A percentile compares a stretch with the other conserved stretches of the same genome.
phyloP scores from a whole-genome alignment of 2,797 vertebrate genomes.

The Scleropages formosus region DNA sequence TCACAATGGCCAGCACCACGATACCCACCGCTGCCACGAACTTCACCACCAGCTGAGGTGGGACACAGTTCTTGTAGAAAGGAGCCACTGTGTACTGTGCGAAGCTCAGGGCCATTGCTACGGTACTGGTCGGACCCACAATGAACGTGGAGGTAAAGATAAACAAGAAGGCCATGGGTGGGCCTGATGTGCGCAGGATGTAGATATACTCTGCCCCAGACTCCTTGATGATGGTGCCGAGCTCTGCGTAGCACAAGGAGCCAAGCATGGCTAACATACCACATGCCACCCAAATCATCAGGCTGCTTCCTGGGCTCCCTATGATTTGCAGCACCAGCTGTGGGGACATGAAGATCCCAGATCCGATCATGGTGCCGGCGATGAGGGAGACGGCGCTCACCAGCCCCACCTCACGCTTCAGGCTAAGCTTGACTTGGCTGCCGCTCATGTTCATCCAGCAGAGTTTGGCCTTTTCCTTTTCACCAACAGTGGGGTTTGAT shows the following conservation, averaged over 20 bases:
- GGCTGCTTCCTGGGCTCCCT: conserved; percentile 79
- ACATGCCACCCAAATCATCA: conserved; percentile 77
- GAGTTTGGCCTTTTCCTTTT: background rate
- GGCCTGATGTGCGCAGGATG: conserved; percentile 76
- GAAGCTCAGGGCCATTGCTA: conserved; percentile 76
- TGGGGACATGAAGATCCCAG: conserved; percentile 87
- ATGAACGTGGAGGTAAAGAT: conserved; percentile 77
- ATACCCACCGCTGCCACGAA: conserved; percentile 72
- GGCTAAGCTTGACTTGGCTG: background rate
- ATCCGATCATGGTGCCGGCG: conserved; percentile 81
- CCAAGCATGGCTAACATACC: conserved; percentile 72
- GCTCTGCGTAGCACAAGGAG: conserved; percentile 80
- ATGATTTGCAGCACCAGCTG: conserved; percentile 73
- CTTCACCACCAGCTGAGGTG: conserved; percentile 62
- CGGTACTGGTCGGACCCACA: conserved; percentile 72
- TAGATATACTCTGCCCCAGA: conserved; percentile 87
- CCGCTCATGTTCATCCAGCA: too few relatives aligned
- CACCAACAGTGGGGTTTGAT: background rate
- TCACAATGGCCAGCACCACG: conserved; percentile 67
- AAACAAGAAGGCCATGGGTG: conserved; percentile 75
- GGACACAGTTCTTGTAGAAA: conserved; percentile 74
- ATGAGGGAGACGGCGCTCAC: conserved; percentile 77
- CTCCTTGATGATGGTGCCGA: conserved; percentile 80
- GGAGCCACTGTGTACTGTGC: conserved; percentile 71
- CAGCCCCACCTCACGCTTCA: conserved; percentile 77